Evolutionary conservation across 1,140 invertebrate species (phyloP), one percentile per base, ranked within the genome.

Genomic region (Lucilia cuprina): DNA sequence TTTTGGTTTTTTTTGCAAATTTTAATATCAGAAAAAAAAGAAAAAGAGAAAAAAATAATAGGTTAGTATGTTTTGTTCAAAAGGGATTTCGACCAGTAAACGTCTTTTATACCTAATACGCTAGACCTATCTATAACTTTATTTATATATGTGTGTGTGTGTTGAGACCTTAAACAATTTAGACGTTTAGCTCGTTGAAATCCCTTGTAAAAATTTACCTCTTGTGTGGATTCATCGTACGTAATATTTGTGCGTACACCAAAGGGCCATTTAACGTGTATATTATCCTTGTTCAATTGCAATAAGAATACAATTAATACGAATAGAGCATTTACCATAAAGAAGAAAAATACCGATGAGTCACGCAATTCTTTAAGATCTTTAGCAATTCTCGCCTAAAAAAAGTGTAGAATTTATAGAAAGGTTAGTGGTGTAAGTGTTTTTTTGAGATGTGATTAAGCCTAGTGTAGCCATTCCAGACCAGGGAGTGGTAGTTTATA

Each of bases 241-340:
- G 96, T 97, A 90, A 98, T 97, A 92, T 98, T 98, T 88, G 96
- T 96, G 93, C 96, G 98, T 88, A 96, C 96, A 93, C 96, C 97
- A 90, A 97, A 95, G 21, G 96, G 97, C 97, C 97, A 98, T 91
- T 97, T 97, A 89, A 98, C 94, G 92, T 98, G 97, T 86, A 98
- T 94, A 91, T 95, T 94, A 92, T 98, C 97, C 94, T 98, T 98
- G 93, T 98, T 98, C 92, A 98, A 93, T 94, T 99, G 98, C 88
- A 99, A 95, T 90, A 99, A 95, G 93, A 99, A 97, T 87, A 99
- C 97, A 93, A 99, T 98, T 90, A 99, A 94, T 86, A 99, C 97
- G 94, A 99, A 99, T 86, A 99, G 94, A 84, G 97, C 96, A 93
- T 99, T 99, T 91, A 98, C 93, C 97, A 99, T 99, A 93, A 98